A percentile compares a stretch with the other conserved stretches of the same genome.
phyloP scores from a whole-genome alignment of 2,888 invertebrate genomes.

The Folsomia candida region DNA sequence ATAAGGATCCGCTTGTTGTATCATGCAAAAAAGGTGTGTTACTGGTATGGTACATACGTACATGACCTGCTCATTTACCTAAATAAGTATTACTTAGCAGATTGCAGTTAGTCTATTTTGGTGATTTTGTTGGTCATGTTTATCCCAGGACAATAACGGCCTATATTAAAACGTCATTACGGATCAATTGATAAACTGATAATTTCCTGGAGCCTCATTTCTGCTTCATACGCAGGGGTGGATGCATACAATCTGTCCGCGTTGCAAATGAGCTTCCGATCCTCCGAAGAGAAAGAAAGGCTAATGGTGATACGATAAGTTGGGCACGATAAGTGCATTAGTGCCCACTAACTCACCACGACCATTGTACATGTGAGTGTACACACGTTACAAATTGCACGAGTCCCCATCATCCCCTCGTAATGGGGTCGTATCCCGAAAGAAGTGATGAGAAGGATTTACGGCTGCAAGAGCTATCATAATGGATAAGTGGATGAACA shows the following conservation, averaged over 20 bases:
- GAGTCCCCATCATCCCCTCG: not conserved
- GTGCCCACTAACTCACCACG: not conserved
- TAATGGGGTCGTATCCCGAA: not conserved
- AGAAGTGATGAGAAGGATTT: slow-evolving; percentile 8
- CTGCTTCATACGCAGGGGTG: not conserved
- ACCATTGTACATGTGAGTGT: not conserved
- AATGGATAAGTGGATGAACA: not conserved
- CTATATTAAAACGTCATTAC: not conserved
- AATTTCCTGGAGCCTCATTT: not conserved
- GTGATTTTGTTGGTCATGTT: no score
- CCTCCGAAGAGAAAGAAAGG: not conserved
- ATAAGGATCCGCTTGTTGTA: no score
- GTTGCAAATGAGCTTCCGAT: not conserved
- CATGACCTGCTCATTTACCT: no score
- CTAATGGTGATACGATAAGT: slow-evolving; percentile 3
- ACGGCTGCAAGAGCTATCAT: slow-evolving; percentile 7
- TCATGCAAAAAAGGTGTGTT: no score
- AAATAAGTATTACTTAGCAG: no score
- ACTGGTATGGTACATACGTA: no score
- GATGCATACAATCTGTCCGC: not conserved
- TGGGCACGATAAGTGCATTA: slow-evolving; percentile 12
- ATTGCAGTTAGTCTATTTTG: no score
- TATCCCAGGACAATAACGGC: no score
- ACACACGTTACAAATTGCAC: slow-evolving; percentile 4
- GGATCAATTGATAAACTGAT: not conserved